Percentiles rank a stretch among this genome's conserved stretches.
Conservation (phyloP, 53 echinoderm and acorn worm genomes). For the Actinopyga echinites region DNA sequence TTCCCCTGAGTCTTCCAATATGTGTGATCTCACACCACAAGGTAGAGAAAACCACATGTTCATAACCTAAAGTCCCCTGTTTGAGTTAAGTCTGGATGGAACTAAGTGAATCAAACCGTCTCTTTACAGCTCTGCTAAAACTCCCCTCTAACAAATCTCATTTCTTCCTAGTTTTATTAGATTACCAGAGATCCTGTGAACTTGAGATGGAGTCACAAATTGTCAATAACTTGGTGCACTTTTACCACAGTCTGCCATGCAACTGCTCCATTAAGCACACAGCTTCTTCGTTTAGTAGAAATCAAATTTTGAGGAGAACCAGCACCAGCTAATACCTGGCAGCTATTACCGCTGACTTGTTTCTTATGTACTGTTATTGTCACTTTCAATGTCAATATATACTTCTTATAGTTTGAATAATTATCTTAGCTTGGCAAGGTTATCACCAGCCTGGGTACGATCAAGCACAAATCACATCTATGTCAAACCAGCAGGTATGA, state of each 20-base stretch:
- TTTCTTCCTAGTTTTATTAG: slow-evolving; percentile 31
- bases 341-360: too few species aligned
- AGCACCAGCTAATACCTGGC: background rate
- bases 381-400: too few species aligned
- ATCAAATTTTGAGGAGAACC: slow-evolving; percentile 22
- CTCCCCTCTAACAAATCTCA: slow-evolving; percentile 35
- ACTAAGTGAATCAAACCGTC: slow-evolving; percentile 31
- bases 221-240: slow-evolving; percentile 3
- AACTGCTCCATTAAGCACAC: too few species aligned
- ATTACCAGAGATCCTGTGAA: slow-evolving; percentile 34
- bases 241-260: background rate
- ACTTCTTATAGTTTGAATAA: too few species aligned
- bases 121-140: slow-evolving; percentile 22
- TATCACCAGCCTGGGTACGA: too few species aligned
- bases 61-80: background rate
- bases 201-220: slow-evolving; percentile 30
- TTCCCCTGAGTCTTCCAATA: slow-evolving; percentile 7
- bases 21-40: slow-evolving; percentile 15
- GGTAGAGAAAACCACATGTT: slow-evolving; percentile 29
- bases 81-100: background rate
- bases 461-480: too few species aligned
- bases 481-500: too few species aligned
- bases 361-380: too few species aligned
- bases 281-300: background rate
- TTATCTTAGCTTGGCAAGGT: too few species aligned